Conservation (phyloP, 2,113 vertebrate genomes). For the Hassar affinis region DNA sequence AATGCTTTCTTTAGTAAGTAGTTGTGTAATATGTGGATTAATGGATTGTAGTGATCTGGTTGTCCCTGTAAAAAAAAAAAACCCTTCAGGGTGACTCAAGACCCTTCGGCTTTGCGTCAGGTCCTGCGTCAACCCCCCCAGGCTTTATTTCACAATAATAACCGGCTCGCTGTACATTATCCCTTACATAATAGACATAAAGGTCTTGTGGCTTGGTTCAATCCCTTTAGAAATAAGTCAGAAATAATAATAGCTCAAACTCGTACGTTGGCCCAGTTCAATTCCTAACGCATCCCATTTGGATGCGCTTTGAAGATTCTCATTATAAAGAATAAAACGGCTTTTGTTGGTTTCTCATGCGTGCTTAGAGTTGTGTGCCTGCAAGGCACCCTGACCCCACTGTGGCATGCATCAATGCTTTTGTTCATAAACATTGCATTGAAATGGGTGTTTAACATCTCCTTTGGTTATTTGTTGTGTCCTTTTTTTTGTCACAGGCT, state of each 20-base stretch:
- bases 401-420: neutral
- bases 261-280: neutral
- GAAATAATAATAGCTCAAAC: neutral
- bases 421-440: neutral
- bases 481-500: constrained; percentile 75
- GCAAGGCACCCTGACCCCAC: neutral
- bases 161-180: no score
- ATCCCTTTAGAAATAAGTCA: neutral
- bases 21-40: no score
- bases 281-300: neutral
- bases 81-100: no score
- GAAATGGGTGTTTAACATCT: neutral
- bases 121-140: no score
- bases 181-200: neutral
- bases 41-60: no score
- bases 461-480: constrained; percentile 37
- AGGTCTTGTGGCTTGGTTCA: neutral
- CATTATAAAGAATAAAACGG: neutral
- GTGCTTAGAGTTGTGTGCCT: neutral
- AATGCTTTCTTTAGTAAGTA: no score
- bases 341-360: neutral
- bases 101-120: no score
- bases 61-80: no score
- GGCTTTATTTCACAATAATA: no score
- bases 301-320: neutral